phyloP scores from a whole-genome alignment of 2,113 vertebrate species.

The Cnemophilus loriae region DNA sequence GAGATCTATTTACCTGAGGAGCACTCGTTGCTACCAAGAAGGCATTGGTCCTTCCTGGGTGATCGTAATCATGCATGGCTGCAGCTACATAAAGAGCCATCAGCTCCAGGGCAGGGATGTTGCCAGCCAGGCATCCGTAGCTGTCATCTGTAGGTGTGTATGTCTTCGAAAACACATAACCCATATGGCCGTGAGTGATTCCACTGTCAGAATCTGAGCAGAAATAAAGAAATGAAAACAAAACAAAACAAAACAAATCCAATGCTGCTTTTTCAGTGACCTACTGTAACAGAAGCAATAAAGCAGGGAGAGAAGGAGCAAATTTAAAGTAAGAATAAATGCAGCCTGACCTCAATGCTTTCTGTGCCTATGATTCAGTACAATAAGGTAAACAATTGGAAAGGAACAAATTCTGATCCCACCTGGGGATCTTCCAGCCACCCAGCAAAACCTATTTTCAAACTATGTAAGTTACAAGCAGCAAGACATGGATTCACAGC shows the following conservation, averaged over 20 bases:
- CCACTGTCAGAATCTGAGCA: constrained; percentile 89
- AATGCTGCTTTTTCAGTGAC: background rate
- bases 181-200: constrained; percentile 88
- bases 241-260: background rate
- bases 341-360: background rate
- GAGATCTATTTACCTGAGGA: constrained; percentile 80
- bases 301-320: background rate
- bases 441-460: background rate
- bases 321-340: background rate
- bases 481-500: background rate
- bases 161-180: constrained; percentile 90
- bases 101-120: constrained; percentile 94
- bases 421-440: background rate
- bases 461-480: background rate
- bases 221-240: background rate
- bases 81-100: constrained; percentile 99
- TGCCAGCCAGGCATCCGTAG: constrained; percentile 91
- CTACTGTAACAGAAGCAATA: background rate
- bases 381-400: background rate
- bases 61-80: constrained; percentile 98
- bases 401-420: background rate
- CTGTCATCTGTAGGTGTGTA: constrained; percentile 81
- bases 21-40: constrained; percentile 96
- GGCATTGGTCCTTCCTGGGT: constrained; percentile 94
- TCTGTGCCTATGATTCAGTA: background rate